phyloP scores from a whole-genome alignment of 1,140 invertebrate genomes.

The Trinorchestia longiramus region DNA sequence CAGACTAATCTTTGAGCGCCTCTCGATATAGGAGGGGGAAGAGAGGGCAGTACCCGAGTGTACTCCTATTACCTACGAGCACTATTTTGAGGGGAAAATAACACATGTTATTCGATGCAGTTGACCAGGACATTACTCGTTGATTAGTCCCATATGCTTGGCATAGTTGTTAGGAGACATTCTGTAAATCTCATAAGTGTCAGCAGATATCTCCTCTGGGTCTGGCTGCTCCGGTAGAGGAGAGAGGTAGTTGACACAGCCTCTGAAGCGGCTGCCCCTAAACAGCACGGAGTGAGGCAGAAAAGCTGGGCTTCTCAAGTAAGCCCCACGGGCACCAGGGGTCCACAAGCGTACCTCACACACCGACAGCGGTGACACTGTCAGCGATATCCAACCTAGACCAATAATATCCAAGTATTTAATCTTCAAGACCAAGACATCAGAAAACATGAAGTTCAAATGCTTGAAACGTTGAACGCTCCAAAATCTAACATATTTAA shows the following conservation, averaged over 20 bases:
- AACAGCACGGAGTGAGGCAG: conserved; percentile 78
- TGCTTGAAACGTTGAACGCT: too few species aligned
- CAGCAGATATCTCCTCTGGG: neutral
- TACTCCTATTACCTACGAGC: neutral
- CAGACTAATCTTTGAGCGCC: too few species aligned
- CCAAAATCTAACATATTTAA: too few species aligned
- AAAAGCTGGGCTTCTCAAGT: conserved; percentile 79
- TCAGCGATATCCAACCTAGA: neutral
- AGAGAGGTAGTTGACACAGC: neutral
- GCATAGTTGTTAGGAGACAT: conserved; percentile 9
- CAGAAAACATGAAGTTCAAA: too few species aligned
- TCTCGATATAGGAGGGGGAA: too few species aligned
- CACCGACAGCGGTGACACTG: conserved; percentile 12
- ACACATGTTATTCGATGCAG: neutral
- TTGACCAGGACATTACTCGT: neutral
- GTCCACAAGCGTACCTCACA: conserved; percentile 77
- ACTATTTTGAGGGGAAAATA: neutral
- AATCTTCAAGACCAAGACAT: neutral
- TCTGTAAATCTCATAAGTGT: neutral
- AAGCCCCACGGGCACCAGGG: conserved; percentile 80
- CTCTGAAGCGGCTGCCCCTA: conserved; percentile 73
- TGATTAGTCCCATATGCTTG: neutral
- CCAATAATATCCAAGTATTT: neutral
- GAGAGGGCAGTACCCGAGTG: too few species aligned
- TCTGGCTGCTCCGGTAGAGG: neutral